Base-by-base conservation (phyloP, 2,113 vertebrate genomes). In the Entomyzon cyanotis region DNA sequence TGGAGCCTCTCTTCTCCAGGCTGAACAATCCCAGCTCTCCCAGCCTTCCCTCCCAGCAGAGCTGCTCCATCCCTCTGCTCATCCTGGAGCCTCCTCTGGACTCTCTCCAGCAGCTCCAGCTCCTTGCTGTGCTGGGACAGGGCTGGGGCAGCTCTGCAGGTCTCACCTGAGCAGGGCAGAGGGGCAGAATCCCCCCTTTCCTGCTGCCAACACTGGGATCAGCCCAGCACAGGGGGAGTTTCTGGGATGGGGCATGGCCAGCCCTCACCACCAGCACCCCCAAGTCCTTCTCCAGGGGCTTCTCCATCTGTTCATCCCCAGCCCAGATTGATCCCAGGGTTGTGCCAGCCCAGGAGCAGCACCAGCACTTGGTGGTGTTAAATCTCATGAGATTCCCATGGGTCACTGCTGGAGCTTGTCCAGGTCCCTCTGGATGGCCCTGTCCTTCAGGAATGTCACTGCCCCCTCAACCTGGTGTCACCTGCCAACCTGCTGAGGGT, bases 251-350 rank as follows among this genome's bases (percentile, higher is more conserved):
- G 25, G 15, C 77, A 67, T 19, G 41, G 20, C 50, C 77, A 46
- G 50, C 33, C 50, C 41, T 79, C 76, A 35, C 20, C 62, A 56
- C 41, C 39, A 55, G 33, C 62, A 67, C 12, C 50, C 56, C 76
- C 60, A 24, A 20, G 4, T 37, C 50, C 41, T 37, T 67, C 77
- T 67, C 78, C 52, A 10, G 11, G 33, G 46, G 13, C 52, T 58
- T 52, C 41, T 68, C 52, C 65, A 10, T 31, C 56, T 62, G 55
- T 30, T 62, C 56, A 52, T 37, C 37, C 56, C 37, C 37, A 52
- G 67, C 37, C 80, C 31, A 67, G 25, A 30, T 4, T 20, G 37
- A 52, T 62, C 31, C 21, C 2, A 0, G 5, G 10, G 1, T 0
- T 42, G 65, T 35, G 35, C 42, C 5, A 5, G 21, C 22, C 42